Evolutionary conservation across 2,113 vertebrate genomes (phyloP), one percentile per base, ranked within the genome.

Genomic region (Notechis scutatus): DNA sequence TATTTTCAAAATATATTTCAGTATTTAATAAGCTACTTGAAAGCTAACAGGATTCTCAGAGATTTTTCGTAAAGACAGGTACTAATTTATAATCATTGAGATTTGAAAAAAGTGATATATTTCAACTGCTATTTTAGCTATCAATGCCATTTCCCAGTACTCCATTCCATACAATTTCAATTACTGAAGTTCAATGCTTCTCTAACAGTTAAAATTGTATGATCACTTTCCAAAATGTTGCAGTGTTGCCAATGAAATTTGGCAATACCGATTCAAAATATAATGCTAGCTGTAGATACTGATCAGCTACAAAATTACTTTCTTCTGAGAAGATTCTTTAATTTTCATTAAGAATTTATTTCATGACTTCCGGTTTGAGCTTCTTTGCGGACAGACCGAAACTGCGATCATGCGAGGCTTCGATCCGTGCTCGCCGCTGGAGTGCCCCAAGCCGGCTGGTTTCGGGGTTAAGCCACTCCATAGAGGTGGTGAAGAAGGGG

Each of bases 161-260:
- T 5, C 11, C 26, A 26, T 50, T 87, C 21, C 45, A 29, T 87
- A 47, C 85, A 5, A 23, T 42, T 23, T 85, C 81, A 69, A 14
- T 69, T 15, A 69, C 12, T 69, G 29, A 69, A n/a, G 26, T 64
- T 64, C 5, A n/a, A 34, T 15, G 12, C 2, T 14, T n/a, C n/a
- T 74, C 14, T 74, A 74, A 74, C 29, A 87, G 42, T 47, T 12
- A 50, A 12, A 24, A 29, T 50, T 26, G 10, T 50, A 45, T 87
- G 85, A 87, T 11, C 20, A 50, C 42, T 86, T 45, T 47, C 45
- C 26, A 8, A 61, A 42, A 39, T 26, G 85, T 7, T 26, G 26
- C 26, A 2, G 1, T 0, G 0, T 91, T 90, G 59, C 59, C 14
- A 92, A 3, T 47, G 4, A 56, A 88, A 90, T 26, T 4, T 7